phyloP scores from a whole-genome alignment of 2,113 vertebrate species.

The Lepus timidus region DNA sequence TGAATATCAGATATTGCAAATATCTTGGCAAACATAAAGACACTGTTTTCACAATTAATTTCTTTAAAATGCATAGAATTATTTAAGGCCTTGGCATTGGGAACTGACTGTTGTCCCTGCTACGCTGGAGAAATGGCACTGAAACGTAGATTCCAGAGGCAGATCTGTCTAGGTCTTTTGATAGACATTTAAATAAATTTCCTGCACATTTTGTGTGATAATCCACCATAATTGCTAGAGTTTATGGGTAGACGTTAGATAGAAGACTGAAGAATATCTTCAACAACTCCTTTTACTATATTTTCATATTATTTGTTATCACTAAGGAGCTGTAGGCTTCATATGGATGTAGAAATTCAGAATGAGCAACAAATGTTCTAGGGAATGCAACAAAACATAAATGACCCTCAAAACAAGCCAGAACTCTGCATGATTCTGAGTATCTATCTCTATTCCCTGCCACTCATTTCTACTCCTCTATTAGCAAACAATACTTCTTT shows the following conservation, averaged over 20 bases:
- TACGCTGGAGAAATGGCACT: neutral
- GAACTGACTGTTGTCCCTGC: neutral
- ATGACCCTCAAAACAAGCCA: neutral
- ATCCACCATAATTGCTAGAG: neutral
- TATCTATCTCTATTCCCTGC: neutral
- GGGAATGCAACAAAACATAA: neutral
- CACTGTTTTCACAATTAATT: neutral
- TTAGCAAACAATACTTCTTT: neutral
- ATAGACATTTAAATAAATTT: neutral
- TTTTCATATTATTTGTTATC: neutral
- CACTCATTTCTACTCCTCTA: neutral
- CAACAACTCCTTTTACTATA: neutral
- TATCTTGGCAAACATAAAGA: neutral
- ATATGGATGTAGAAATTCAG: neutral
- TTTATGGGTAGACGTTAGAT: neutral
- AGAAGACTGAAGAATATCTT: neutral
- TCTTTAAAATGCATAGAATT: neutral
- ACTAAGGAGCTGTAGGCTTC: neutral
- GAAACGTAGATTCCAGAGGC: neutral
- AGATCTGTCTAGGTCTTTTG: neutral
- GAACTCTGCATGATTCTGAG: neutral
- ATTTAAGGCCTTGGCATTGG: neutral
- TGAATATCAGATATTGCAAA: neutral
- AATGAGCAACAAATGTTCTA: neutral
- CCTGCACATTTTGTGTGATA: neutral